Evolutionary conservation across 2,888 invertebrate species (phyloP).

Genomic region (Petrolisthes manimaculis): DNA sequence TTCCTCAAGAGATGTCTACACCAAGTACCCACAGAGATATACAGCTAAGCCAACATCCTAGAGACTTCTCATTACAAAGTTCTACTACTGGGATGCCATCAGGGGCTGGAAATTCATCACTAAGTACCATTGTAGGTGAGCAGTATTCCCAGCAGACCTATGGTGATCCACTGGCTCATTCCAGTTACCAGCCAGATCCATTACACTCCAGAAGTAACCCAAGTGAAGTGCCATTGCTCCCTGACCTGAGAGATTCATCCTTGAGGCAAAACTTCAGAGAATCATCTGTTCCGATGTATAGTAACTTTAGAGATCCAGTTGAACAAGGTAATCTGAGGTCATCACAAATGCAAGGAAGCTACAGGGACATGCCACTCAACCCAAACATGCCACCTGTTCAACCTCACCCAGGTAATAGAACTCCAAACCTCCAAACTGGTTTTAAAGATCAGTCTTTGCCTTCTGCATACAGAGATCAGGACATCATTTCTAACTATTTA

Average conservation of each 20-base stretch:
- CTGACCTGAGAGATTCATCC: constrained; percentile 35
- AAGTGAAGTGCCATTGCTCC: constrained; percentile 34
- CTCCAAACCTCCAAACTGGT: constrained; percentile 18
- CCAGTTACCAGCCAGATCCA: constrained; percentile 28
- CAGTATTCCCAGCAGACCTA: constrained; percentile 26
- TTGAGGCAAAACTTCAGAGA: constrained; percentile 39
- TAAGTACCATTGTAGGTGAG: constrained; percentile 32
- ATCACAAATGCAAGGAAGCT: constrained; percentile 28
- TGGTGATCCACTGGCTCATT: constrained; percentile 37
- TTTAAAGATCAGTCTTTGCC: constrained; percentile 35
- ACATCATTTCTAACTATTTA: constrained; percentile 35
- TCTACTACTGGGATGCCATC: constrained; percentile 34
- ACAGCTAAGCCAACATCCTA: constrained; percentile 20
- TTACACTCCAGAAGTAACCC: constrained; percentile 25
- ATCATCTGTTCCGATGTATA: constrained; percentile 22
- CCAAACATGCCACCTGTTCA: constrained; percentile 26
- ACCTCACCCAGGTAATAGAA: constrained; percentile 17
- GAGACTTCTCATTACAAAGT: constrained; percentile 40
- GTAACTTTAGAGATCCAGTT: constrained; percentile 28
- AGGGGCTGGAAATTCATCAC: constrained; percentile 19
- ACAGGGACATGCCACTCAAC: constrained; percentile 38
- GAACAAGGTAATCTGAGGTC: constrained; percentile 25
- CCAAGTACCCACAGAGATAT: constrained; percentile 30
- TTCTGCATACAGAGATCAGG: constrained; percentile 34
- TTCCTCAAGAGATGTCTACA: constrained; percentile 13